Conservation (phyloP, 2,797 vertebrate genomes). For the Spheniscus humboldti region DNA sequence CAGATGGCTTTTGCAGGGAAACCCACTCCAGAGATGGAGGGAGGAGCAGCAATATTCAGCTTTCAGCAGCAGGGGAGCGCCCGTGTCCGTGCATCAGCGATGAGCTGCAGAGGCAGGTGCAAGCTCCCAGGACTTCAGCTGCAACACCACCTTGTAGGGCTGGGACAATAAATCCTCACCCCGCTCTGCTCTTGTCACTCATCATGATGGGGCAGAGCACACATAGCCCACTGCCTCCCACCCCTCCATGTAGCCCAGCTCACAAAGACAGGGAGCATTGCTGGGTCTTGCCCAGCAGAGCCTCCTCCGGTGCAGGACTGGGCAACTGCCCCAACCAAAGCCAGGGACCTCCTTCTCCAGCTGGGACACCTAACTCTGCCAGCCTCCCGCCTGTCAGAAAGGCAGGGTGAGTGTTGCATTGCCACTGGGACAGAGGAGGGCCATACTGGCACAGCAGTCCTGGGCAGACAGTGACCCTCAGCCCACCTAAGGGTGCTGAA, state of each 20-base stretch:
- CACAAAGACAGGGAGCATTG: fast-evolving
- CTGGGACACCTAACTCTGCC: neutral
- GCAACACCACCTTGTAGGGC: neutral
- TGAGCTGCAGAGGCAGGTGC: neutral
- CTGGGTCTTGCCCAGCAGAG: neutral
- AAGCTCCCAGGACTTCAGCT: neutral
- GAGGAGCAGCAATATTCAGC: neutral
- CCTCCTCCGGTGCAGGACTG: neutral
- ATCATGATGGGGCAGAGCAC: neutral
- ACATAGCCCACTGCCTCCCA: neutral
- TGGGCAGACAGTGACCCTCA: neutral
- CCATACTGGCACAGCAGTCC: too few species aligned
- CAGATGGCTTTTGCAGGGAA: neutral
- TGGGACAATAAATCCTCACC: neutral
- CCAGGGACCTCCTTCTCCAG: neutral
- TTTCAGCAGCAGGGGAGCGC: neutral
- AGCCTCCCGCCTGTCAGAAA: neutral
- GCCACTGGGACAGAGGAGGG: too few species aligned
- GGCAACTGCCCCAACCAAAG: neutral
- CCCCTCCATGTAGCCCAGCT: neutral
- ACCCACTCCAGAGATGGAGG: neutral
- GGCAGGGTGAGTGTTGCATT: neutral
- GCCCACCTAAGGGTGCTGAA: neutral
- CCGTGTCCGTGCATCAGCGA: neutral
- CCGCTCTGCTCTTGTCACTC: neutral